Conservation (phyloP, 2,888 invertebrate genomes). For the Deroplatys truncata region DNA sequence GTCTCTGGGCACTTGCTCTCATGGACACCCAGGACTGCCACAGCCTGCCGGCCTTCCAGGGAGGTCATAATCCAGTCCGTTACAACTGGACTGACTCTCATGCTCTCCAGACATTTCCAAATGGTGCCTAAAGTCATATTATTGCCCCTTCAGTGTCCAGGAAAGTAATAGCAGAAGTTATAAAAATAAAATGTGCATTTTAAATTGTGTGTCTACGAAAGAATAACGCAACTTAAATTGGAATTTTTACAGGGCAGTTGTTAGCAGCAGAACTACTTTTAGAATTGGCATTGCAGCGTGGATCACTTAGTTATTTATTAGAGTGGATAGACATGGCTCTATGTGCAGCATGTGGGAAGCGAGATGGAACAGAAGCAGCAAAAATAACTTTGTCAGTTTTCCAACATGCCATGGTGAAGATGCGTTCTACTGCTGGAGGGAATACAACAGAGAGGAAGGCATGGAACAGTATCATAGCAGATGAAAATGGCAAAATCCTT, state of each 20-base stretch:
- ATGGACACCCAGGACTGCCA: no score
- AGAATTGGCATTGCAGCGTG: conserved; percentile 55
- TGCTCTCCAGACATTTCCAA: no score
- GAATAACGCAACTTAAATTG: not conserved
- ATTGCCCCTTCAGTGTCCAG: no score
- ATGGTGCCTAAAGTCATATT: no score
- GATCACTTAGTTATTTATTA: conserved; percentile 54
- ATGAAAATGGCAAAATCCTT: conserved; percentile 34
- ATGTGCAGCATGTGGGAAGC: conserved; percentile 31
- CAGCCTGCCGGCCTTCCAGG: no score
- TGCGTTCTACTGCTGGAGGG: conserved; percentile 28
- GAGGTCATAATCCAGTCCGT: no score
- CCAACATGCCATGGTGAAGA: conserved; percentile 26
- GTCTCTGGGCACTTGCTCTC: no score
- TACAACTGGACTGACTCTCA: no score
- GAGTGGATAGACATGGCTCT: conserved; percentile 62
- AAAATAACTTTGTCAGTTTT: conserved; percentile 26
- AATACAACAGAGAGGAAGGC: not conserved
- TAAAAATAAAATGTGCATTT: not conserved
- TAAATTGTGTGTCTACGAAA: not conserved
- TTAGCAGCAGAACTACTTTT: conserved; percentile 52
- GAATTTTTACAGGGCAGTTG: conserved; percentile 39
- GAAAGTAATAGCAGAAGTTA: no score
- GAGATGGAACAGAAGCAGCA: not conserved
- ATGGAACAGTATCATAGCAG: not conserved